phyloP scores from a whole-genome alignment of 1,140 invertebrate species.

The Lepidurus couesii region DNA sequence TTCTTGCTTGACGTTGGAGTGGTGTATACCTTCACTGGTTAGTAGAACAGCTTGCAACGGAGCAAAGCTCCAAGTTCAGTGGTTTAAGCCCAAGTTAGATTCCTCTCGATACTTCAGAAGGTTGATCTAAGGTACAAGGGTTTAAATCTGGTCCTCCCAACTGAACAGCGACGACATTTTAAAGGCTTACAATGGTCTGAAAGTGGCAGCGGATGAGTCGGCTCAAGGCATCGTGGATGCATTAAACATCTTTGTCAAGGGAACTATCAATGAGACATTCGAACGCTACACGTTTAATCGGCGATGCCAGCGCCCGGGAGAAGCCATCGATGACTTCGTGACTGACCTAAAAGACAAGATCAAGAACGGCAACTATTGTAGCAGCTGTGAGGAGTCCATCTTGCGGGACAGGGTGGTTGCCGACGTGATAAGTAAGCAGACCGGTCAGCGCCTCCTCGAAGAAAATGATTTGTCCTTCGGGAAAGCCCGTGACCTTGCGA shows the following conservation, averaged over 20 bases:
- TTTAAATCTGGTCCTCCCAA: too few relatives aligned
- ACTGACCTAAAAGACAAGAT: not conserved
- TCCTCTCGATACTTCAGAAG: too few relatives aligned
- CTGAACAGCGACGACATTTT: not conserved
- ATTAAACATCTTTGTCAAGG: not conserved
- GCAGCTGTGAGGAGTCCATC: not conserved
- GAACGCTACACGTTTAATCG: not conserved
- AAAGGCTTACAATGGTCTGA: not conserved
- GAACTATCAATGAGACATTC: not conserved
- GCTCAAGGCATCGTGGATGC: not conserved
- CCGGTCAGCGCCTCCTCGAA: not conserved
- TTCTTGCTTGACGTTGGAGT: too few relatives aligned
- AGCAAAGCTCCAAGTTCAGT: too few relatives aligned
- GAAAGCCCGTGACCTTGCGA: not conserved
- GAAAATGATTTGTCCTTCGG: not conserved
- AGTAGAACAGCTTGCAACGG: too few relatives aligned
- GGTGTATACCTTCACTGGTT: too few relatives aligned
- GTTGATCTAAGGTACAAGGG: too few relatives aligned
- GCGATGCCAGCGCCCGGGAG: not conserved
- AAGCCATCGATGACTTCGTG: not conserved
- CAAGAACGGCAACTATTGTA: not conserved
- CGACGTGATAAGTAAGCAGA: not conserved
- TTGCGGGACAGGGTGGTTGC: not conserved
- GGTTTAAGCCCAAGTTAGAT: too few relatives aligned
- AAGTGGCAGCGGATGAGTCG: not conserved